Evolutionary conservation across 2,888 invertebrate species (phyloP), one percentile per base, ranked within the genome.

Genomic region (Thalpophila matura): DNA sequence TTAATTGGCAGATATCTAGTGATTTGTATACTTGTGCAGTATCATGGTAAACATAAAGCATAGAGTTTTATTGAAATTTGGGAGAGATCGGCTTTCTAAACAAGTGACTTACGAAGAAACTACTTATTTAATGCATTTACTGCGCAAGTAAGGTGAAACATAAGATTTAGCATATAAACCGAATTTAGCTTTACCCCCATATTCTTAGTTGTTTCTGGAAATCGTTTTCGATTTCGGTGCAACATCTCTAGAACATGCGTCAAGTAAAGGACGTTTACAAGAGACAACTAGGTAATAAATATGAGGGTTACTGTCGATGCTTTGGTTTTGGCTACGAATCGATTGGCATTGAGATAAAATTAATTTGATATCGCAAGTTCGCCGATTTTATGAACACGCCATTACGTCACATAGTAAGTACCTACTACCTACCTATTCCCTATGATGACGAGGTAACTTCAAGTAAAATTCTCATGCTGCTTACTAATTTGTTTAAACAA

Each of bases 401-500:
- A 46, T 68, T 59, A 46, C 38, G 33, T 29, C 27, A 33, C 5
- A 33, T 46, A 40, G 9, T 12, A n/a, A 3, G 6, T n/a, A n/a
- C n/a, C n/a, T n/a, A n/a, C 3, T 42, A 56, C 18, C 26, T 49
- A n/a, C 1, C 9, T 16, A 37, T 43, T 66, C 29, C n/a, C 14
- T 9, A 22, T 26, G 20, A 26, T 10, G 16, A 24, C n/a, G 49
- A 37, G 31, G 29, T 37, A 42, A 14, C 9, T 50, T n/a, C 14
- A 12, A 26, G 2, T 16, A 22, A 24, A 27, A 46, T 59, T 50
- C 18, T 16, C 31, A 57, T 27, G 18, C 33, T 31, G 51, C 31
- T 43, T 47, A 42, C 29, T 74, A 51, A 74, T 59, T 64, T 62
- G 22, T 49, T 37, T 37, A 53, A 75, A 66, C n/a, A 33, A 50